phyloP scores from a whole-genome alignment of 2,113 vertebrate genomes.

The Brachyhypopomus gauderio region DNA sequence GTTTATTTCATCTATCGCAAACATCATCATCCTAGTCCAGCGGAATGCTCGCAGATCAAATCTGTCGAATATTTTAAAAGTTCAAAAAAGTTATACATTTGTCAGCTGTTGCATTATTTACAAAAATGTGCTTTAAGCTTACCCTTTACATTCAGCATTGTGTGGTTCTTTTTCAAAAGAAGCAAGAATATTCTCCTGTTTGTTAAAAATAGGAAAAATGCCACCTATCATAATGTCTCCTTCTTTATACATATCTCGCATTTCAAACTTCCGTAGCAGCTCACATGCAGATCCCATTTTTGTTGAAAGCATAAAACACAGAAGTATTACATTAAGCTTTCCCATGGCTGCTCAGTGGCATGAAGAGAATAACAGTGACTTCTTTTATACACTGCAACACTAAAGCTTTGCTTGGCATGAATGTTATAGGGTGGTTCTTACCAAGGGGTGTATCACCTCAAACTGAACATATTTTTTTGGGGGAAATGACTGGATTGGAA shows the following conservation, averaged over 20 bases:
- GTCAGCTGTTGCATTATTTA: not conserved
- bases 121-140: constrained; percentile 52
- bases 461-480: not conserved
- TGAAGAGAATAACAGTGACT: not conserved
- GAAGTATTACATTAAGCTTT: constrained; percentile 1
- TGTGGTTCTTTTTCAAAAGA: constrained; percentile 61
- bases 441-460: not conserved
- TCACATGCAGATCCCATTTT: constrained; percentile 60
- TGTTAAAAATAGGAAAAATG: constrained; percentile 76
- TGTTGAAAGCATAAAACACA: constrained; percentile 48
- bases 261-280: constrained; percentile 59
- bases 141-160: constrained; percentile 65
- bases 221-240: constrained; percentile 77
- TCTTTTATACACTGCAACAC: constrained; percentile 36
- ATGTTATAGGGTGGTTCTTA: not conserved
- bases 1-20: constrained; percentile 78
- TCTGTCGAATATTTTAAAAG: constrained; percentile 51
- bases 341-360: constrained; percentile 24
- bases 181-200: constrained; percentile 59
- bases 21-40: constrained; percentile 77
- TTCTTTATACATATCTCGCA: constrained; percentile 64
- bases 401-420: not conserved
- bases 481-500: not conserved
- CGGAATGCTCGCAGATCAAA: constrained; percentile 75
- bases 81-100: not conserved